Evolutionary conservation across 2,113 vertebrate genomes (phyloP).

Genomic region (Macaca nemestrina): DNA sequence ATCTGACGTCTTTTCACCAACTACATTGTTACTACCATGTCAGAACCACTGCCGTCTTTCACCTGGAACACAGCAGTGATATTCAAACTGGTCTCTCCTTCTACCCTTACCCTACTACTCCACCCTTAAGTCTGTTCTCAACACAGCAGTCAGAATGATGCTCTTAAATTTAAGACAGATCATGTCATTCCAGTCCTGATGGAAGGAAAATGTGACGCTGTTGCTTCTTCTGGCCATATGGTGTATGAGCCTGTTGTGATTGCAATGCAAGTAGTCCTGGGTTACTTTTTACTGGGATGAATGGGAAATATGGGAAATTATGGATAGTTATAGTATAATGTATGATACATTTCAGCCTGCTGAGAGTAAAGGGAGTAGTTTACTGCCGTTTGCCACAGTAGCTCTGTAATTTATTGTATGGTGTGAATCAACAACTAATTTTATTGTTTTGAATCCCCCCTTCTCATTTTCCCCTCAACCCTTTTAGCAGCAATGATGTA

Average conservation of each 20-base stretch:
- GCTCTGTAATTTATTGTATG: not conserved
- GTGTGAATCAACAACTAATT: not conserved
- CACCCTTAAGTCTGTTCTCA: not conserved
- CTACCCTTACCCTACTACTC: not conserved
- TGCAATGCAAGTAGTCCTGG: not conserved
- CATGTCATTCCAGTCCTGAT: not conserved
- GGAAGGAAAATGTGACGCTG: not conserved
- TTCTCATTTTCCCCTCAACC: not conserved
- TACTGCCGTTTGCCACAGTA: not conserved
- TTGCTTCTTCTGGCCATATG: not conserved
- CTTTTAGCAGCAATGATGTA: not conserved
- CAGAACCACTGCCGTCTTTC: not conserved
- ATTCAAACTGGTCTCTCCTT: not conserved
- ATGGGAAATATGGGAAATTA: not conserved
- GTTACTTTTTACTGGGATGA: not conserved
- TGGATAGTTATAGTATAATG: not conserved
- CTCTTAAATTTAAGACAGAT: conserved; percentile 15
- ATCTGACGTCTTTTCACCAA: not conserved
- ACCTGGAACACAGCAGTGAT: not conserved
- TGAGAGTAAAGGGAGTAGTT: not conserved
- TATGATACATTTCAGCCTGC: not conserved
- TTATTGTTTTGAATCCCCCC: not conserved
- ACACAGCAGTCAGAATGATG: not conserved
- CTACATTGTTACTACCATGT: not conserved
- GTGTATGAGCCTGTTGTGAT: not conserved